Evolutionary conservation across 2,797 vertebrate species (phyloP).

Genomic region (Tapirus indicus): DNA sequence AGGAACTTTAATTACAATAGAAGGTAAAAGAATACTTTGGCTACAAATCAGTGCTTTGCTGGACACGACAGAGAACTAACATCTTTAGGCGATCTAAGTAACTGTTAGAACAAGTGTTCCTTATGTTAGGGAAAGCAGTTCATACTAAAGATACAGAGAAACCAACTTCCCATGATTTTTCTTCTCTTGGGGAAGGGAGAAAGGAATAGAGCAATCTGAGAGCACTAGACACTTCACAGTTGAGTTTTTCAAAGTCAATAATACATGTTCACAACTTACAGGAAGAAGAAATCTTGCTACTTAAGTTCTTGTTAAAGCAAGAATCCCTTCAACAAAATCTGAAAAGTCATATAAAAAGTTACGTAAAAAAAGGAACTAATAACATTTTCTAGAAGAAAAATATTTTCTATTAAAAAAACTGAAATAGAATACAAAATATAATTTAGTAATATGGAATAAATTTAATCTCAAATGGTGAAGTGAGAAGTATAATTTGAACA

Average conservation of each 20-base stretch:
- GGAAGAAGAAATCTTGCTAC: neutral
- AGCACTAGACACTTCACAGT: neutral
- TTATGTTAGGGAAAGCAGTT: neutral
- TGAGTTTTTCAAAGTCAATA: conserved; percentile 39
- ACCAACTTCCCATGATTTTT: neutral
- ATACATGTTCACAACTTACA: neutral
- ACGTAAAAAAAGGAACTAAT: neutral
- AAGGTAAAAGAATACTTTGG: conserved; percentile 49
- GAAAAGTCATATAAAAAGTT: neutral
- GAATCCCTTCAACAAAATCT: neutral
- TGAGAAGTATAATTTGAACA: neutral
- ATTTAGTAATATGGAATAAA: conserved; percentile 27
- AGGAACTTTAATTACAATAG: conserved; percentile 78
- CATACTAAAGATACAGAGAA: neutral
- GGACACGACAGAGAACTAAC: neutral
- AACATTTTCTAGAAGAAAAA: conserved; percentile 35
- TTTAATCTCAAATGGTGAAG: neutral
- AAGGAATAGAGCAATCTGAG: neutral
- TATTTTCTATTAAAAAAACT: conserved; percentile 20
- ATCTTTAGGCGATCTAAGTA: neutral
- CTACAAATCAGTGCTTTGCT: conserved; percentile 35
- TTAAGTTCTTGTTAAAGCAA: conserved; percentile 52
- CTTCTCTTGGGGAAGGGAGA: neutral
- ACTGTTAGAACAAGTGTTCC: neutral
- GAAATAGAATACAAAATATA: neutral